Conservation (phyloP, 2,888 invertebrate genomes). For the Pandemis cinnamomeana region DNA sequence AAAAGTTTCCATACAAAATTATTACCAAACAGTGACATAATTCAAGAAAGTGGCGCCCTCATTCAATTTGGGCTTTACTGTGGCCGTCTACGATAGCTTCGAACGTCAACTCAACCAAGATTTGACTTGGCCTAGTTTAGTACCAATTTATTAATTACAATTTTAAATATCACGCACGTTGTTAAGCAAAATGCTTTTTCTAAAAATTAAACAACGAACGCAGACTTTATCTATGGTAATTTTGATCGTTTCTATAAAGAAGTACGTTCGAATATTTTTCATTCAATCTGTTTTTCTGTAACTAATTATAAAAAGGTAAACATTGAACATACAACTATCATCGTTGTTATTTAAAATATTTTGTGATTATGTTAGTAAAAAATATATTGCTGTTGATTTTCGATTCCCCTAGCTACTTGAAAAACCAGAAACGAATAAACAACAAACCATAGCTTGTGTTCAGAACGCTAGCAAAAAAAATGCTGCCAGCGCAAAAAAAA, state of each 20-base stretch:
- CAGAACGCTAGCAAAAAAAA: conserved; percentile 1
- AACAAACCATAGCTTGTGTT: not conserved
- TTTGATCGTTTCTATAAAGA: not conserved
- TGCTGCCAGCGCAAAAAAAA: conserved; percentile 7
- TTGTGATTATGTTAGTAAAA: not conserved
- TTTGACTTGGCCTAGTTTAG: no score
- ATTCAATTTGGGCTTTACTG: no score
- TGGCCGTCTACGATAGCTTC: no score
- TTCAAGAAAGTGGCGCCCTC: no score
- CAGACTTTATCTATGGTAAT: not conserved
- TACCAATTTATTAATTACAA: no score
- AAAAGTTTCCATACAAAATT: no score
- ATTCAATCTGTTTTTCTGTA: not conserved
- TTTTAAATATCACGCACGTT: no score
- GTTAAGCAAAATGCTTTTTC: no score
- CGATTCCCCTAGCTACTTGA: not conserved
- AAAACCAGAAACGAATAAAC: not conserved
- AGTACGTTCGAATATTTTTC: not conserved
- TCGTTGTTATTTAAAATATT: not conserved
- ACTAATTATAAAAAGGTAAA: not conserved
- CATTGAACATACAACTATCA: not conserved
- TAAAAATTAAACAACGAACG: no score
- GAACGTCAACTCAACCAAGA: no score
- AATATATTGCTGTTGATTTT: not conserved
- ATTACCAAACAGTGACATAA: no score